A percentile compares a stretch with the other conserved stretches of the same genome.
Conservation (phyloP, 1,140 invertebrate species). For the Acromyrmex echinatior region DNA sequence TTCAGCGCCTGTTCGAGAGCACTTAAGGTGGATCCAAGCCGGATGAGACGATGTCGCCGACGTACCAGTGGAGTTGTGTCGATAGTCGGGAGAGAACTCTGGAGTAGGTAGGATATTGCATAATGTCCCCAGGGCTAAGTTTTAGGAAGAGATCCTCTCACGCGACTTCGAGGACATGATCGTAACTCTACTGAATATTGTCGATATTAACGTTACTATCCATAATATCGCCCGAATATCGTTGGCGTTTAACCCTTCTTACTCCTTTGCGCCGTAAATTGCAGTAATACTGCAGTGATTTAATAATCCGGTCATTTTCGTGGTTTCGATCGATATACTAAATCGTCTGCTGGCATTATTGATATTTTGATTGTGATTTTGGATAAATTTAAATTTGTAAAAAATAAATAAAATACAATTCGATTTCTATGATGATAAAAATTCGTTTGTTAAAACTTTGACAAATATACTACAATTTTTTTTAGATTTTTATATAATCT, state of each 20-base stretch:
- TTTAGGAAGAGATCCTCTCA: slow-evolving; percentile 40
- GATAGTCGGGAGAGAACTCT: slow-evolving; percentile 62
- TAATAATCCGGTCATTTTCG: not conserved
- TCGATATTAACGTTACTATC: slow-evolving; percentile 67
- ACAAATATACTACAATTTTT: no score
- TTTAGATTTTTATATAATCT: no score
- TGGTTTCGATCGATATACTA: not conserved
- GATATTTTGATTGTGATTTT: no score
- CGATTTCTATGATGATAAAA: no score
- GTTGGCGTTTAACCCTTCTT: slow-evolving; percentile 44
- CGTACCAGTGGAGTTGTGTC: slow-evolving; percentile 61
- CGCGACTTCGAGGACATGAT: slow-evolving; percentile 53
- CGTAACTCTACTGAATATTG: slow-evolving; percentile 70
- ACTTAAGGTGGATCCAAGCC: slow-evolving; percentile 68
- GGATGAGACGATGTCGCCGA: slow-evolving; percentile 56
- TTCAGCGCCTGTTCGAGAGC: slow-evolving; percentile 63
- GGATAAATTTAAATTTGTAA: no score
- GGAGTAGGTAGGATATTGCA: slow-evolving; percentile 68
- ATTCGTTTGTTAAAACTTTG: no score
- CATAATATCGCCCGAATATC: slow-evolving; percentile 43
- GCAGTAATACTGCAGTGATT: not conserved
- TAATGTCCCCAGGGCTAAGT: slow-evolving; percentile 69
- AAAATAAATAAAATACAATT: no score
- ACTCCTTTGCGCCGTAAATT: not conserved
- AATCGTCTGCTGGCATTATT: not conserved